Base-by-base conservation (phyloP, 2,888 invertebrate species). In the Neoaliturus tenellus region DNA sequence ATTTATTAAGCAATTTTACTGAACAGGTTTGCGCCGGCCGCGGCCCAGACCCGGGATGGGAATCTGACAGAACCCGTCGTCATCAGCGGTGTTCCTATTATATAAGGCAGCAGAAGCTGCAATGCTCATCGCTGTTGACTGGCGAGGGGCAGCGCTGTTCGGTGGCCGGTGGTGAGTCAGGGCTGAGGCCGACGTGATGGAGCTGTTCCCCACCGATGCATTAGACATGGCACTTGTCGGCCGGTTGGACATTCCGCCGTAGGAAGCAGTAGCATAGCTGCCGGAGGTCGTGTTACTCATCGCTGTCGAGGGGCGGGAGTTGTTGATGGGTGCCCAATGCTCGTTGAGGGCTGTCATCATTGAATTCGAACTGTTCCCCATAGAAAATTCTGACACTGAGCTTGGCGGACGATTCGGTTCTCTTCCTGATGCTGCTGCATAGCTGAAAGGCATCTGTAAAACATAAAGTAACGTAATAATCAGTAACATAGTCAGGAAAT, bases 381-480 rank as follows among this genome's bases (percentile, higher is more conserved):
- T 44, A 17, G 44, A 44, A 4, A 14, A 6, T 20, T 51, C 23
- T 20, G 51, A 51, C 51, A 23, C 14, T 3, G 23, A 20, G 51
- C 51, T 51, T 3, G 4, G 23, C 0, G 51, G 51, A 0, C 51
- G 51, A 51, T 10, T 20, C 2, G 28, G 28, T 12, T 2, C 14
- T 25, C 12, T 31, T 14, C 14, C 0, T 14, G 62, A 62, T 28
- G 31, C 62, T 14, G 62, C 62, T 8, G 62, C 62, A 17, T 62
- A 62, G 62, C 62, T 62, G 28, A 62, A 62, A 12, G 62, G 12
- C 62, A 62, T 62, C 62, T 62, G 62, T 23, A 51, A 28, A 62
- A 51, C n/a, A 51, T 51, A 12, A 10, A n/a, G n/a, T n/a, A n/a
- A n/a, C n/a, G n/a, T n/a, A n/a, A n/a, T n/a, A n/a, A n/a, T n/a